Evolutionary conservation across 1,140 invertebrate species (phyloP).

Genomic region (Rhagoletis zephyria): DNA sequence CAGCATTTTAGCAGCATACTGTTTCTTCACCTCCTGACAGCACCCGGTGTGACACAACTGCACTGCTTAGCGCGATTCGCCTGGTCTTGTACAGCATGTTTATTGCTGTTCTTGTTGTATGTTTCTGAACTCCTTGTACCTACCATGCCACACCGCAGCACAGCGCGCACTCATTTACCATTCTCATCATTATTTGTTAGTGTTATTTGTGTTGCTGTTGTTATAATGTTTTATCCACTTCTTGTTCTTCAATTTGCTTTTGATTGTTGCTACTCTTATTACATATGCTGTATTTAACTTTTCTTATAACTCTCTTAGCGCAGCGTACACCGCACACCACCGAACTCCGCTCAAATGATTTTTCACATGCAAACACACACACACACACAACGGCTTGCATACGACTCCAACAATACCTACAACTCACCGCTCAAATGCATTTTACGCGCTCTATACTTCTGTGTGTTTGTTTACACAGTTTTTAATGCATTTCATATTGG

Average conservation of each 20-base stretch:
- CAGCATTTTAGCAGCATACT: neutral
- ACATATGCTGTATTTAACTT: constrained; percentile 51
- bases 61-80: neutral
- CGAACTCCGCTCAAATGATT: neutral
- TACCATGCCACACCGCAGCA: neutral
- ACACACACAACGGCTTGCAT: neutral
- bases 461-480: no score
- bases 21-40: neutral
- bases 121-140: constrained; percentile 18
- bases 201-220: neutral
- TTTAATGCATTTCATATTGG: constrained; percentile 1
- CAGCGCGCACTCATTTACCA: neutral
- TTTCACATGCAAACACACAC: no score
- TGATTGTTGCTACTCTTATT: constrained; percentile 47
- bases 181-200: constrained; percentile 46
- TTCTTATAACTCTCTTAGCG: constrained; percentile 38
- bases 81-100: neutral
- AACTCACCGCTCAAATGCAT: constrained; percentile 10
- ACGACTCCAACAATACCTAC: neutral
- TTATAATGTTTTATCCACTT: constrained; percentile 36
- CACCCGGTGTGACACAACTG: neutral
- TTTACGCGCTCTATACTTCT: no score
- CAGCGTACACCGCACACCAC: neutral
- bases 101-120: neutral
- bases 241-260: constrained; percentile 52